phyloP scores from a whole-genome alignment of 1,140 invertebrate genomes.

The Drosophila lini region DNA sequence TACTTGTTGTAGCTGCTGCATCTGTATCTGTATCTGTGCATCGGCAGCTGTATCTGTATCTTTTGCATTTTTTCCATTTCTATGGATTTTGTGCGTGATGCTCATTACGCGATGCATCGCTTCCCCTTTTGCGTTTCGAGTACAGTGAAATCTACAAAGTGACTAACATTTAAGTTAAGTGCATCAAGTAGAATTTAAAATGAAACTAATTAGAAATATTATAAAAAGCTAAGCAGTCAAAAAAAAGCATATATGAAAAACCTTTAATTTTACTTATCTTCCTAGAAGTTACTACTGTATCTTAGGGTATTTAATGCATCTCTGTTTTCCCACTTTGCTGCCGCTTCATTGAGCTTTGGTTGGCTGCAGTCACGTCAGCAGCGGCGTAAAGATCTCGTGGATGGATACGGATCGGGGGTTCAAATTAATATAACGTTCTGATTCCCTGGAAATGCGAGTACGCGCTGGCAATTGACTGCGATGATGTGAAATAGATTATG shows the following conservation, averaged over 20 bases:
- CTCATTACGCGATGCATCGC: slow-evolving; percentile 61
- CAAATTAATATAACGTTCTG: slow-evolving; percentile 77
- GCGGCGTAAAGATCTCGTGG: slow-evolving; percentile 15
- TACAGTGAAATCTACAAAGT: slow-evolving; percentile 6
- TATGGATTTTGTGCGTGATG: slow-evolving; percentile 77
- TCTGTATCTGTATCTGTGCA: slow-evolving; percentile 11
- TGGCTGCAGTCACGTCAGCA: slow-evolving; percentile 76
- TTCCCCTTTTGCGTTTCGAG: slow-evolving; percentile 13
- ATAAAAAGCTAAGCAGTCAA: background rate
- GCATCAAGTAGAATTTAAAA: background rate
- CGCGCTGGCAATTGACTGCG: slow-evolving; percentile 41
- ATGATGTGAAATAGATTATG: slow-evolving; percentile 47
- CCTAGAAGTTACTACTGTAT: slow-evolving; percentile 1
- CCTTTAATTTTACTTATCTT: no score
- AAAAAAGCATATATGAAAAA: background rate
- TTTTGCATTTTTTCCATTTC: slow-evolving; percentile 76
- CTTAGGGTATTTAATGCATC: slow-evolving; percentile 28
- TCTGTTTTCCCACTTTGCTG: slow-evolving; percentile 17
- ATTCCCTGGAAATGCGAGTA: slow-evolving; percentile 63
- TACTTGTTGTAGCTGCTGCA: slow-evolving; percentile 31
- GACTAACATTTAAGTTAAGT: background rate
- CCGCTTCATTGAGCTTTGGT: slow-evolving; percentile 74
- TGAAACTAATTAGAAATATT: background rate
- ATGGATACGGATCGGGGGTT: slow-evolving; percentile 47
- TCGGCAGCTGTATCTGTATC: slow-evolving; percentile 49